These are phyloP conservation scores for Grantiella picta DNA, from an alignment of 2,113 vertebrate genomes.

Conservation along the genomic window DNA sequence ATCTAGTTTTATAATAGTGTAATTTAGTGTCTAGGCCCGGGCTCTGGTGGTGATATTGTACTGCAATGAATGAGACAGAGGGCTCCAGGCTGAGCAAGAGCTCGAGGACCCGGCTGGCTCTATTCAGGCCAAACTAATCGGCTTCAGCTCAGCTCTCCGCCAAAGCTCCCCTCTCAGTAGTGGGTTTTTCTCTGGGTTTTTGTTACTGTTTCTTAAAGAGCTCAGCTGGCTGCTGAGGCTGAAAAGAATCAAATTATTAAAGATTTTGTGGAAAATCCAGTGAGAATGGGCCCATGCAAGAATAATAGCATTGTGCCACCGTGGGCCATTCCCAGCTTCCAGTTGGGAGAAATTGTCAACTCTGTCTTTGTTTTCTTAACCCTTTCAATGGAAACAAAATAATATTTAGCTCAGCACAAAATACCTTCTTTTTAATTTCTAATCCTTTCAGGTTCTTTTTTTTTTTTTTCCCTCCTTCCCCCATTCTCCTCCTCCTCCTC, in stretches of 20 bases:
- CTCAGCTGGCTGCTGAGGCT: conserved; percentile 80
- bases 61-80: conserved; percentile 79
- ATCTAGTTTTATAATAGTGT: conserved; percentile 83
- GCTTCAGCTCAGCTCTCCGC: conserved; percentile 71
- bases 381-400: conserved; percentile 78
- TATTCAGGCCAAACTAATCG: conserved; percentile 85
- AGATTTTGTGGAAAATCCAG: conserved; percentile 81
- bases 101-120: conserved; percentile 75
- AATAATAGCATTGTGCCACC: conserved; percentile 76
- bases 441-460: conserved; percentile 66
- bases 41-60: conserved; percentile 86
- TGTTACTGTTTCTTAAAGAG: conserved; percentile 82
- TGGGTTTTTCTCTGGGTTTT: conserved; percentile 77
- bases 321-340: conserved; percentile 74
- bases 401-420: conserved; percentile 77
- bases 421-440: conserved; percentile 72
- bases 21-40: conserved; percentile 81
- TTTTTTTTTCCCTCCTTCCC: not conserved
- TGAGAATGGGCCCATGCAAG: conserved; percentile 74
- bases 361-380: conserved; percentile 74
- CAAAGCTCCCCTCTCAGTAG: conserved; percentile 77
- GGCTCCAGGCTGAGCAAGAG: conserved; percentile 75
- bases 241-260: conserved; percentile 85
- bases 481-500: not conserved
- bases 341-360: conserved; percentile 72